Percentiles rank a stretch among this genome's conserved stretches.
Evolutionary conservation across 2,113 vertebrate genomes (phyloP).

Genomic region (Leuciscus idus): DNA sequence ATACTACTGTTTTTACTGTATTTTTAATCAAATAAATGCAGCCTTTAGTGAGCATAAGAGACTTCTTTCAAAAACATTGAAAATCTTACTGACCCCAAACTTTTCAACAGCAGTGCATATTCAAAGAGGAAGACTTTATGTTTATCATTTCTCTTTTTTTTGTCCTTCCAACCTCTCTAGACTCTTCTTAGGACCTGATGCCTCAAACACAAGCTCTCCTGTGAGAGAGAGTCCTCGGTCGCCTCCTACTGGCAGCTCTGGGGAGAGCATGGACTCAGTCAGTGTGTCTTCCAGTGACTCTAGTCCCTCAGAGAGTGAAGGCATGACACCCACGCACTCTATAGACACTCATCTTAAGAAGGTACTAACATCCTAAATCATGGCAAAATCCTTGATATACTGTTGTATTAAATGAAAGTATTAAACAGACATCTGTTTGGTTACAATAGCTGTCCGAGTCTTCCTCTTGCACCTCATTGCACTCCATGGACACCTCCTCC

Average conservation of each 20-base stretch:
- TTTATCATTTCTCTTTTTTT: neutral
- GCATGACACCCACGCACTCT: slow-evolving; percentile 69
- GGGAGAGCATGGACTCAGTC: slow-evolving; percentile 92
- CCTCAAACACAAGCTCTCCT: slow-evolving; percentile 75
- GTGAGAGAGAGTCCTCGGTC: slow-evolving; percentile 82
- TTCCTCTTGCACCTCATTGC: slow-evolving; percentile 81
- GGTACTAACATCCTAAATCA: slow-evolving; percentile 65
- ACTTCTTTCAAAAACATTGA: no score
- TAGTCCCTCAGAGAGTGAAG: slow-evolving; percentile 83
- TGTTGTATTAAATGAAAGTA: neutral
- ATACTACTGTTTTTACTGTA: neutral
- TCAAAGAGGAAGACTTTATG: neutral
- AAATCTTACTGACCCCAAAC: neutral
- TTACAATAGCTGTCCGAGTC: slow-evolving; percentile 80
- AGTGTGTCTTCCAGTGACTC: slow-evolving; percentile 91
- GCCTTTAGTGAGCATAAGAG: neutral
- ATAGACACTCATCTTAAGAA: slow-evolving; percentile 81
- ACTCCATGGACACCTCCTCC: slow-evolving; percentile 82
- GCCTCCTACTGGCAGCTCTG: slow-evolving; percentile 84
- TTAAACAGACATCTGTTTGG: neutral
- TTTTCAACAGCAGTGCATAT: neutral
- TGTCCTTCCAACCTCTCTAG: slow-evolving; percentile 64
- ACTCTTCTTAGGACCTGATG: slow-evolving; percentile 85
- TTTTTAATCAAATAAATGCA: neutral
- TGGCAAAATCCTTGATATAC: neutral